phyloP scores from a whole-genome alignment of 2,797 vertebrate genomes.

The Cyprinella venusta region DNA sequence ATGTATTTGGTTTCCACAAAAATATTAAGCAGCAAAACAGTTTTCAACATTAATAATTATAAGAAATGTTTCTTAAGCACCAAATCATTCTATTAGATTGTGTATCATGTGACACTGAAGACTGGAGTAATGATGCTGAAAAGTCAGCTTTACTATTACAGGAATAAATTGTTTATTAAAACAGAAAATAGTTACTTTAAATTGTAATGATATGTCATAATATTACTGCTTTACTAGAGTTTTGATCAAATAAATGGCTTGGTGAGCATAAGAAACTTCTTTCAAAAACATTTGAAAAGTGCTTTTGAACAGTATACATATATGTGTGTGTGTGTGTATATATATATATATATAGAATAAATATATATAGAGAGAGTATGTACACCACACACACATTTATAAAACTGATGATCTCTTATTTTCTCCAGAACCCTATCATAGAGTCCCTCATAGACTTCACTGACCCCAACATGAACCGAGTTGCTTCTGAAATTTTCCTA shows the following conservation, averaged over 20 bases:
- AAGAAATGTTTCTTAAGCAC: not conserved
- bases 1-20: not conserved
- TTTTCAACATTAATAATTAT: not conserved
- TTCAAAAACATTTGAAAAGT: not conserved
- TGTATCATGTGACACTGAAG: not conserved
- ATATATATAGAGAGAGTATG: no score
- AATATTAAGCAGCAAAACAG: not conserved
- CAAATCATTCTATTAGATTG: no score
- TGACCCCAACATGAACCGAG: constrained; percentile 85
- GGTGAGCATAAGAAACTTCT: not conserved
- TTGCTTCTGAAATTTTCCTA: constrained; percentile 89
- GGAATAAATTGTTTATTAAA: not conserved
- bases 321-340: not conserved
- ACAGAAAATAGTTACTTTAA: not conserved
- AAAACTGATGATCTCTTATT: not conserved
- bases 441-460: constrained; percentile 93
- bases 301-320: not conserved
- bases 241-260: not conserved
- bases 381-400: not conserved
- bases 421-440: constrained; percentile 82
- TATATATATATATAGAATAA: not conserved
- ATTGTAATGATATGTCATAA: not conserved
- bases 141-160: not conserved
- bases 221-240: not conserved
- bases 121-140: not conserved